Evolutionary conservation across 2,888 invertebrate genomes (phyloP).

Genomic region (Mycalesis mineus): DNA sequence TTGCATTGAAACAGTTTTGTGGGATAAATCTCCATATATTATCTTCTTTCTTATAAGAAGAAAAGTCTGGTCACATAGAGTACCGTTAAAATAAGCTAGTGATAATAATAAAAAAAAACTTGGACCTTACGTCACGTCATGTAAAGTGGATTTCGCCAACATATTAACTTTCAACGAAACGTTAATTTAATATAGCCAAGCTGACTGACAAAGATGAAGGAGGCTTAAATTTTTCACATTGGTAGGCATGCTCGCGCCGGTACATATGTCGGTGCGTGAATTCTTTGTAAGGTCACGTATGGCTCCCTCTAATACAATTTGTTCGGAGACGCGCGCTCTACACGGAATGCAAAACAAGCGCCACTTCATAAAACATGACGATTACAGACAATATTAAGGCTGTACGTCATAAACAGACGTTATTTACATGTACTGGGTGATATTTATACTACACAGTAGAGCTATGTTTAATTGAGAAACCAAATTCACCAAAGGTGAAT

Average conservation of each 20-base stretch:
- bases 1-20: too few species aligned
- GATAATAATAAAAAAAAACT: too few species aligned
- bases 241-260: conserved; percentile 48
- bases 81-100: too few species aligned
- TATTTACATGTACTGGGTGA: too few species aligned
- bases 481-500: too few species aligned
- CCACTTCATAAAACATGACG: conserved; percentile 62
- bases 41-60: too few species aligned
- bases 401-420: conserved; percentile 20
- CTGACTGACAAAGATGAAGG: conserved; percentile 34
- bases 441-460: too few species aligned
- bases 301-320: conserved; percentile 72
- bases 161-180: conserved; percentile 15
- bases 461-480: too few species aligned
- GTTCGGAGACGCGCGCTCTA: conserved; percentile 58
- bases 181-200: conserved; percentile 17
- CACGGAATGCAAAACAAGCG: conserved; percentile 61
- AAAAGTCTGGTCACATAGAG: too few species aligned
- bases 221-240: conserved; percentile 55
- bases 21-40: too few species aligned
- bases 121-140: conserved; percentile 7
- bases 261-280: conserved; percentile 53
- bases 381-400: conserved; percentile 43
- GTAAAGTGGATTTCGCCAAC: conserved; percentile 19
- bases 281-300: conserved; percentile 64